Base-by-base conservation (phyloP, 2,797 vertebrate genomes). In the Melanotaenia maccullochi region DNA sequence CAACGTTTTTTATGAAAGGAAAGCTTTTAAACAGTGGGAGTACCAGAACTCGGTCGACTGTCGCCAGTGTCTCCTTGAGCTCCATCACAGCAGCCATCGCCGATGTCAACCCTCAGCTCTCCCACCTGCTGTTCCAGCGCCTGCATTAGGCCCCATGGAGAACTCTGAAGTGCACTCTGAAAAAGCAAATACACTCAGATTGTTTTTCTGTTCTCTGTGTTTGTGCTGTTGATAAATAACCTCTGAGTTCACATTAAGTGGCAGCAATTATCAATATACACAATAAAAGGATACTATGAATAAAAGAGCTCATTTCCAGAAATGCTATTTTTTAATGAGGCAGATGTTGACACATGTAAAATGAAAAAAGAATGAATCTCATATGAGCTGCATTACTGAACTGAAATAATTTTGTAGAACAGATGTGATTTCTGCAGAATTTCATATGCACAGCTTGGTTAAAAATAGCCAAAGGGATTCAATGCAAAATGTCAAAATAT, bases 41-140 rank as follows among this genome's bases (percentile, higher is more conserved):
- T 91, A 96, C 96, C 96, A 32, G 95, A 96, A 85, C 93, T 96
- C 0, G 92, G 93, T 30, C 87, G 88, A 73, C 91, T 92, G 83
- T 96, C 94, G 49, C 78, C 78, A 9, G 83, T 42, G 24, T 91
- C 89, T 71, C 83, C 88, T 44, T 88, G 90, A 62, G 76, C 79
- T 33, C 79, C 82, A 13, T 93, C 90, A 25, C 73, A 84, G 71
- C 80, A 74, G 33, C 83, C 60, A 1, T 83, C 60, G 2, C 73
- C 82, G 0, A 71, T 40, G 79, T 94, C 88, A 51, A 96, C 78
- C 47, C 93, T 93, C 83, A 97, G 86, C 69, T 96, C 95, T 59
- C 94, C 94, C 77, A 97, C 90, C 86, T 97, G 95, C 88, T 96
- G 94, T 49, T 96, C 96, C 89, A 97, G 79, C n/a, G 93, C 92